phyloP scores from a whole-genome alignment of 2,797 vertebrate genomes.

The Fistularia tabacaria region DNA sequence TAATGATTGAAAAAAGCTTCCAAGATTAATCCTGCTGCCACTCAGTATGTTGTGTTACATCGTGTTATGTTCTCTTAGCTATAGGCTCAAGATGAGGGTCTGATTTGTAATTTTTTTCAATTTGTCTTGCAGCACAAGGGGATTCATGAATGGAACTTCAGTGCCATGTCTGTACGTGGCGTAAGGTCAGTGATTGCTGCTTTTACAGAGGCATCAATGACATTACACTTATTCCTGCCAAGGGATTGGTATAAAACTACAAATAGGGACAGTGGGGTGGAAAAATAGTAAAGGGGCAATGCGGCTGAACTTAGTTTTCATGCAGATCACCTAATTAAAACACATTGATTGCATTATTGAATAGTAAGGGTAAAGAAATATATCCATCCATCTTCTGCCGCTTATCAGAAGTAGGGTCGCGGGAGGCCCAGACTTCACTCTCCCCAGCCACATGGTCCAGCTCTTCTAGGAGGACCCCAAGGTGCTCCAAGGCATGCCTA shows the following conservation, averaged over 20 bases:
- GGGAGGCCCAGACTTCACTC: too few relatives aligned
- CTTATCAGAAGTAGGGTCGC: too few relatives aligned
- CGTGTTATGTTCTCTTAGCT: not conserved
- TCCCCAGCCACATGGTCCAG: too few relatives aligned
- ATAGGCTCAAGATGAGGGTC: too few relatives aligned
- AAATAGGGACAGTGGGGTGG: not conserved
- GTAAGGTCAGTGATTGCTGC: constrained; percentile 72
- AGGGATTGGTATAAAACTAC: not conserved
- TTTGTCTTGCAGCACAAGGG: constrained; percentile 79
- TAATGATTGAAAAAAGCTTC: not conserved
- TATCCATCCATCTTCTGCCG: too few relatives aligned
- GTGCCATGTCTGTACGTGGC: constrained; percentile 86
- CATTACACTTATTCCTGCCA: constrained; percentile 8
- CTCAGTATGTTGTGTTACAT: not conserved
- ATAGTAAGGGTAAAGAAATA: too few relatives aligned
- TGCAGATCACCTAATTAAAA: too few relatives aligned
- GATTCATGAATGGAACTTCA: constrained; percentile 97
- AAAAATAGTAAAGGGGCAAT: not conserved
- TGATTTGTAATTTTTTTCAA: not conserved
- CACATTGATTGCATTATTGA: too few relatives aligned
- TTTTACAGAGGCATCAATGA: constrained; percentile 5
- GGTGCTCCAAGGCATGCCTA: too few relatives aligned
- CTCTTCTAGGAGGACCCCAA: too few relatives aligned
- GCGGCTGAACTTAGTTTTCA: too few relatives aligned
- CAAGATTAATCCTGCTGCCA: not conserved